Base-by-base conservation (phyloP, 2,113 vertebrate species). In the Propithecus coquereli region DNA sequence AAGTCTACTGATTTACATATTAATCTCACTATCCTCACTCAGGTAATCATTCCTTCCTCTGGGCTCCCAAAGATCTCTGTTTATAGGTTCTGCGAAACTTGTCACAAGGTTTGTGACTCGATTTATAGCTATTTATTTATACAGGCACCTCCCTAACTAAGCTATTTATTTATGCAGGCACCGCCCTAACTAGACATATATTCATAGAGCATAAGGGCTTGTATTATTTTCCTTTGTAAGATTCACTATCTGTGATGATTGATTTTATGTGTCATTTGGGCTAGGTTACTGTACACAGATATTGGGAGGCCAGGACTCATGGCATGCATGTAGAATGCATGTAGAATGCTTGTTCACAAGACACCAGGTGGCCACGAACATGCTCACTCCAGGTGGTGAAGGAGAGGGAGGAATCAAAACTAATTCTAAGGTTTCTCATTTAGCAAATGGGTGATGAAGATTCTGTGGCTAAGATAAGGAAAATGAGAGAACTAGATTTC, bases 41-140 rank as follows among this genome's bases (percentile, higher is more conserved):
- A 74, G 18, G 32, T 40, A 37, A 50, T 61, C 27, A 92, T 37
- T 66, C 8, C 23, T 95, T 65, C 37, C 27, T 47, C 73, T 86
- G 37, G 77, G 54, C 86, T 73, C 43, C 16, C 66, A 83, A 80
- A 94, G 50, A 10, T 59, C 68, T 66, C 94, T 90, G 3, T 54
- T 87, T 61, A 68, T 70, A 88, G 65, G 5, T 37, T 14, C 94
- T 45, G 82, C 8, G 43, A 45, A 95, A 91, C 4, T n/a, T 70
- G 91, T 59, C 25, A 73, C 52, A 87, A 83, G 63, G 66, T 37
- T 87, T 23, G 65, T 79, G 25, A 57, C 10, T 74, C 87, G n/a
- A 94, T 89, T 61, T 87, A 91, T 40, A 91, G 34, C 18, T 85
- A 92, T 77, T 92, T 91, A 71, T 32, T 68, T 82, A 86, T 68